Conservation (phyloP, 2,113 vertebrate species). For the Myodes glareolus region DNA sequence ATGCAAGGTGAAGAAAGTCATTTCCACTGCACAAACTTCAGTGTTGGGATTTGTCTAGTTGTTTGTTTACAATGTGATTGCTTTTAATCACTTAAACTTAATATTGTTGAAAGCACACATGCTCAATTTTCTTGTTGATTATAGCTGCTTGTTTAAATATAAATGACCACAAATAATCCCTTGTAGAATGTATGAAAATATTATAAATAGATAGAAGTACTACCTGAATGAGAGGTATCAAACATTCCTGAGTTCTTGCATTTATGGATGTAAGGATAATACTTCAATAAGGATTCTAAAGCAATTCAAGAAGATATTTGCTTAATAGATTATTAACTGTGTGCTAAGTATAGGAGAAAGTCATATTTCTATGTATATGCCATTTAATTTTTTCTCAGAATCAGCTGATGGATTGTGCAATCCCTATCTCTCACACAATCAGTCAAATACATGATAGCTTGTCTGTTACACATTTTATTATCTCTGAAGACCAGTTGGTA, state of each 20-base stretch:
- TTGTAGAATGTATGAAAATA: slow-evolving; percentile 5
- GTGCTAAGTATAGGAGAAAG: background rate
- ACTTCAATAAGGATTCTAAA: slow-evolving; percentile 25
- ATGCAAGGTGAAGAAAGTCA: background rate
- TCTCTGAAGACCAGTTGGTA: background rate
- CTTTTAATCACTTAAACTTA: slow-evolving; percentile 43
- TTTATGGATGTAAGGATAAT: background rate
- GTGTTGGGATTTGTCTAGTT: background rate
- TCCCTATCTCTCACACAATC: background rate
- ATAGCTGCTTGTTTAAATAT: slow-evolving; percentile 40
- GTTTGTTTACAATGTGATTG: slow-evolving; percentile 21
- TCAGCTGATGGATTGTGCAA: background rate
- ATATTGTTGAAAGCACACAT: slow-evolving; percentile 20
- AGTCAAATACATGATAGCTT: background rate
- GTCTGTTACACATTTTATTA: background rate
- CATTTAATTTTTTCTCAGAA: background rate
- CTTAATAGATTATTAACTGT: background rate
- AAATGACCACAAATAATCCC: slow-evolving; percentile 12
- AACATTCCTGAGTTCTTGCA: background rate
- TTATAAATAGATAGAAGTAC: background rate
- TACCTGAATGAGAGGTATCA: background rate
- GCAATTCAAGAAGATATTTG: background rate
- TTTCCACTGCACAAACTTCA: background rate
- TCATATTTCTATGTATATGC: background rate
- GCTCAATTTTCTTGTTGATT: background rate